These are phyloP conservation scores for Cichladusa arquata DNA, from an alignment of 2,113 vertebrate genomes.

Conservation along the genomic window DNA sequence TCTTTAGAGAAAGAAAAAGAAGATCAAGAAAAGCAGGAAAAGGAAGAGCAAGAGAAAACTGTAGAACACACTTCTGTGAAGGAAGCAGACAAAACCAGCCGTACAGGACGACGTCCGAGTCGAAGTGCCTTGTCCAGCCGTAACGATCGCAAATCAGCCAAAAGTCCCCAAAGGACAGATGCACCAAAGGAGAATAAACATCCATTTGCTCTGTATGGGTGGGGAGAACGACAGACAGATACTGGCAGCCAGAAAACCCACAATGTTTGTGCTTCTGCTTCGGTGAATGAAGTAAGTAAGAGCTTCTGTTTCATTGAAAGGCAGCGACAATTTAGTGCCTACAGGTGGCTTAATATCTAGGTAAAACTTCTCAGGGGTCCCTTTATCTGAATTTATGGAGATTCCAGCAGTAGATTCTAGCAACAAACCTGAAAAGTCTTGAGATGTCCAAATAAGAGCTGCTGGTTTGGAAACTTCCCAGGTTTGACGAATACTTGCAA, in stretches of 20 bases:
- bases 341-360: background rate
- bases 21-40: conserved; percentile 38
- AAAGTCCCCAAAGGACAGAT: conserved; percentile 72
- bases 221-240: conserved; percentile 84
- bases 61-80: background rate
- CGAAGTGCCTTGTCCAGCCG: conserved; percentile 64
- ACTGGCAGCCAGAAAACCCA: conserved; percentile 88
- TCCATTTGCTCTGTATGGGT: conserved; percentile 90
- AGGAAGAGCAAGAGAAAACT: conserved; percentile 38
- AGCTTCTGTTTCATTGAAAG: background rate
- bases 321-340: background rate
- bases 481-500: background rate
- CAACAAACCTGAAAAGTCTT: background rate
- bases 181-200: conserved; percentile 79
- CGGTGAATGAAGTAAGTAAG: conserved; percentile 75
- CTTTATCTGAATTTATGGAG: background rate
- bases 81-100: conserved; percentile 13
- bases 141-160: conserved; percentile 42
- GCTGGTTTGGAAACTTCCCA: background rate
- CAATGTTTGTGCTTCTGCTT: conserved; percentile 88
- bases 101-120: background rate
- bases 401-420: background rate
- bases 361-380: background rate
- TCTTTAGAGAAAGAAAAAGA: conserved; percentile 50
- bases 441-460: background rate